These are phyloP conservation scores for Mystacornis crossleyi DNA, from an alignment of 2,113 vertebrate species.

Conservation along the genomic window DNA sequence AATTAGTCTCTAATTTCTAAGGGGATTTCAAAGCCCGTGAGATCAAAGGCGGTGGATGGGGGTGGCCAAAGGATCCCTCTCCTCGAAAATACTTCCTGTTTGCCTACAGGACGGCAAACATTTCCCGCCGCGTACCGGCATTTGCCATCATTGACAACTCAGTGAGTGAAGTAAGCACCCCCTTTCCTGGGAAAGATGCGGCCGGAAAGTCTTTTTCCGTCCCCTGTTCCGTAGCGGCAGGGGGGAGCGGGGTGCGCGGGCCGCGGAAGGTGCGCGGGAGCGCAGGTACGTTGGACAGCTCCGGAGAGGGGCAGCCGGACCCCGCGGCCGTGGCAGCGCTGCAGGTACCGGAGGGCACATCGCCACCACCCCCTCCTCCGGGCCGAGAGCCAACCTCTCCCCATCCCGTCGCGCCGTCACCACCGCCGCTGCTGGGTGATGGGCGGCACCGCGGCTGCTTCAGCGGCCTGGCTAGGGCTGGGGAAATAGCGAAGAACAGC, in stretches of 20 bases:
- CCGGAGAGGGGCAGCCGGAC: neutral
- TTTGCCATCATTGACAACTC: neutral
- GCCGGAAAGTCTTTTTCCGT: accelerated
- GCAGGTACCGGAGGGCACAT: neutral
- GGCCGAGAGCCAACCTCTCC: accelerated
- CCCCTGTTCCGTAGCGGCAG: accelerated
- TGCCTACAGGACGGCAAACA: neutral
- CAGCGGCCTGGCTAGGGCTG: accelerated
- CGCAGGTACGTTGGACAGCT: conserved; percentile 75
- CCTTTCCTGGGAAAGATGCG: neutral
- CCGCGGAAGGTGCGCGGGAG: neutral
- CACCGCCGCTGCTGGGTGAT: accelerated
- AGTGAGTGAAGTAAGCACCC: accelerated
- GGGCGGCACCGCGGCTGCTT: accelerated
- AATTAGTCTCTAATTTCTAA: conserved; percentile 1
- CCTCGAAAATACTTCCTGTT: neutral
- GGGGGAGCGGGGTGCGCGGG: no score
- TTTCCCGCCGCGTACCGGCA: neutral
- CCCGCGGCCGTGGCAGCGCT: neutral
- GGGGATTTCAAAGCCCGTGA: neutral
- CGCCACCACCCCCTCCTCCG: accelerated
- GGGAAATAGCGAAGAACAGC: accelerated
- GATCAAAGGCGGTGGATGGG: neutral
- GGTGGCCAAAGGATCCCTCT: neutral
- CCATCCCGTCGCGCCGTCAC: accelerated